phyloP scores from a whole-genome alignment of 2,888 invertebrate species.

The Arenicola marina region DNA sequence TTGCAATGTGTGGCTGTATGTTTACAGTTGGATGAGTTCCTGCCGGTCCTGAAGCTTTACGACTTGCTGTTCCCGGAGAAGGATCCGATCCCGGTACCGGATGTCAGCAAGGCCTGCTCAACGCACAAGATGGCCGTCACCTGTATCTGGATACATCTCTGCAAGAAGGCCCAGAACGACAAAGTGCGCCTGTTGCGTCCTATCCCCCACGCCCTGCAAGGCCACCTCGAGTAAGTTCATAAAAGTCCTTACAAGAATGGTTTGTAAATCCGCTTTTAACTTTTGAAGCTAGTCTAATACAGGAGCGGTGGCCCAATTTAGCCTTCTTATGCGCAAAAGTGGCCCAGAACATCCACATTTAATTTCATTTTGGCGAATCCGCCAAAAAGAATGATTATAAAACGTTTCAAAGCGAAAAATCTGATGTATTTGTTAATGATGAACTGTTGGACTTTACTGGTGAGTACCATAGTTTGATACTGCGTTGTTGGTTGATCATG shows the following conservation, averaged over 20 bases:
- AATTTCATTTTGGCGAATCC: no score
- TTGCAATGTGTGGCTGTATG: conserved; percentile 9
- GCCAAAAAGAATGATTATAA: no score
- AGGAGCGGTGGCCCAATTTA: no score
- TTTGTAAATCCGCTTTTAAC: no score
- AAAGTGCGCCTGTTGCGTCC: conserved; percentile 76
- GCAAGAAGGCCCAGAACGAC: conserved; percentile 84
- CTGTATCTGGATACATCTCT: conserved; percentile 96
- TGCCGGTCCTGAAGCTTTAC: conserved; percentile 87
- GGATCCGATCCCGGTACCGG: conserved; percentile 86
- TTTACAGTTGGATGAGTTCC: conserved; percentile 75
- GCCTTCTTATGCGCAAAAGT: no score
- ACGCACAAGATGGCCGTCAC: conserved; percentile 92
- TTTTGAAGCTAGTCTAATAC: no score
- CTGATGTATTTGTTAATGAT: no score
- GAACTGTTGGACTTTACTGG: no score
- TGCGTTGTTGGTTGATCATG: not conserved
- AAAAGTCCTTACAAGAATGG: no score
- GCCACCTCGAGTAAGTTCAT: conserved; percentile 46
- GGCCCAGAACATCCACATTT: no score
- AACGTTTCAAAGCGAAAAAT: no score
- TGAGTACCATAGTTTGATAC: no score
- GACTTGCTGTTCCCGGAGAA: conserved; percentile 89
- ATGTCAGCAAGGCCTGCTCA: conserved; percentile 82
- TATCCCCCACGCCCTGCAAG: conserved; percentile 79